These are phyloP conservation scores for Caerostris extrusa DNA, from an alignment of 1,140 invertebrate species.

Conservation along the genomic window DNA sequence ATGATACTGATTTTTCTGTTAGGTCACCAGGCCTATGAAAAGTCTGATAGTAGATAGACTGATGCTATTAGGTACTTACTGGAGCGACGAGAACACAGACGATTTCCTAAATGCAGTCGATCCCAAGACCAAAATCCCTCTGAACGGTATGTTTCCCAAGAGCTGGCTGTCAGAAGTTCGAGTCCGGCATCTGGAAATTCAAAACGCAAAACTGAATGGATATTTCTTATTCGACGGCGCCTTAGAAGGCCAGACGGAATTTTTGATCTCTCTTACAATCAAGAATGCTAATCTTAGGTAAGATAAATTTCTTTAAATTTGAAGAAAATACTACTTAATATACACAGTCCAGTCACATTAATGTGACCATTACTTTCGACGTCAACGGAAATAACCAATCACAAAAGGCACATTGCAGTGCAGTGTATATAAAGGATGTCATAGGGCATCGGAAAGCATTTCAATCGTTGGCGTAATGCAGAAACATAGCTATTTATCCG, in stretches of 20 bases:
- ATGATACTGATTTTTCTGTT: not conserved
- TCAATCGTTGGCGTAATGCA: too few relatives aligned
- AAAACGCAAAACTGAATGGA: constrained; percentile 6
- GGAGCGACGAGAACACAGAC: not conserved
- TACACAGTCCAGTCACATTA: too few relatives aligned
- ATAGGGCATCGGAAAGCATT: too few relatives aligned
- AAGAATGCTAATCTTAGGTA: constrained; percentile 59
- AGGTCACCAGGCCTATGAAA: constrained; percentile 50
- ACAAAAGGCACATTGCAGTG: too few relatives aligned
- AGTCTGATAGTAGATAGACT: constrained; percentile 37
- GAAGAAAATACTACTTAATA: too few relatives aligned
- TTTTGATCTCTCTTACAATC: not conserved
- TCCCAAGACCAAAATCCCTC: not conserved
- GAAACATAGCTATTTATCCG: too few relatives aligned
- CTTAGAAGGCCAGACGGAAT: constrained; percentile 42
- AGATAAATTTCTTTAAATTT: not conserved
- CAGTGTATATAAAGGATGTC: too few relatives aligned
- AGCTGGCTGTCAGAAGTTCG: constrained; percentile 48
- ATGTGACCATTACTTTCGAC: too few relatives aligned
- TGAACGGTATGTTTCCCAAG: constrained; percentile 25
- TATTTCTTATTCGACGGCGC: constrained; percentile 44
- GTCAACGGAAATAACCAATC: too few relatives aligned
- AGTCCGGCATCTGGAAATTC: constrained; percentile 43
- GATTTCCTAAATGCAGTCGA: not conserved
- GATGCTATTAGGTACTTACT: not conserved